Evolutionary conservation across 1,140 invertebrate species (phyloP).

Genomic region (Conus ventricosus): DNA sequence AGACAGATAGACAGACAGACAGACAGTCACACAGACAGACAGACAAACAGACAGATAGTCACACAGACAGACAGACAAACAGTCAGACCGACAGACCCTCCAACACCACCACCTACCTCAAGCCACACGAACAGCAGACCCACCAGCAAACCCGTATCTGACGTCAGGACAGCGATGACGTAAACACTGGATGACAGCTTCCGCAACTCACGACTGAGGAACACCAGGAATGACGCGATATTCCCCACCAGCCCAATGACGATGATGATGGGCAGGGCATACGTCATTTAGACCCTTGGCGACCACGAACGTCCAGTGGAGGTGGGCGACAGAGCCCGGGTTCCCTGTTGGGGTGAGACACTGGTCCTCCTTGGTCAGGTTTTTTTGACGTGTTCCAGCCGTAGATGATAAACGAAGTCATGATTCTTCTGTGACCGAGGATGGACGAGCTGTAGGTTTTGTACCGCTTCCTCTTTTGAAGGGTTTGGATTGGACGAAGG

Average conservation of each 20-base stretch:
- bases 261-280: slow-evolving; percentile 52
- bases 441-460: not conserved
- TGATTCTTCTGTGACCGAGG: not conserved
- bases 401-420: not conserved
- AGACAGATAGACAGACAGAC: no score
- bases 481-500: not conserved
- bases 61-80: not conserved
- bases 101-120: slow-evolving; percentile 35
- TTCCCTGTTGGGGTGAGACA: not conserved
- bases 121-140: slow-evolving; percentile 53
- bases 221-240: slow-evolving; percentile 46
- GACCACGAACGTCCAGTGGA: slow-evolving; percentile 25
- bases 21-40: not conserved
- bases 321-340: not conserved
- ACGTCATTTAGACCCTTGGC: slow-evolving; percentile 45
- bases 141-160: slow-evolving; percentile 54
- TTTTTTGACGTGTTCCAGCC: not conserved
- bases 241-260: slow-evolving; percentile 53
- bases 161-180: slow-evolving; percentile 51
- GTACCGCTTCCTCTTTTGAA: not conserved
- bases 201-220: slow-evolving; percentile 42
- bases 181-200: slow-evolving; percentile 56
- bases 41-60: not conserved
- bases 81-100: not conserved
- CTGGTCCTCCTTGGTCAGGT: not conserved